A percentile compares a stretch with the other conserved stretches of the same genome.
These are phyloP conservation scores for Theristicus caerulescens DNA, from an alignment of 2,113 vertebrate genomes.

Conservation along the genomic window DNA sequence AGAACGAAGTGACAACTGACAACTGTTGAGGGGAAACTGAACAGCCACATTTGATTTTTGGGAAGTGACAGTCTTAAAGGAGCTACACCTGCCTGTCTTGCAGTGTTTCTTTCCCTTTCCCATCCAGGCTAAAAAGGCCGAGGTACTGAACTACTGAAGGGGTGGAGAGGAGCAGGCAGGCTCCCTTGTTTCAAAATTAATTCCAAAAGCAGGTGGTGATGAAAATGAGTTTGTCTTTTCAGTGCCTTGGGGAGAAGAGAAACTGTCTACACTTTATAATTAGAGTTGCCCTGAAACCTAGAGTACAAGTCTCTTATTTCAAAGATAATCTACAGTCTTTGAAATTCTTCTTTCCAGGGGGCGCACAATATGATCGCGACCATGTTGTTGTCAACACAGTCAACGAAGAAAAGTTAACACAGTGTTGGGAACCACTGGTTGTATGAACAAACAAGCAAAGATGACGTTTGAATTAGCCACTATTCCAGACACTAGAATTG, in stretches of 20 bases:
- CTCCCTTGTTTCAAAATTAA: background rate
- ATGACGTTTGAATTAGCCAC: background rate
- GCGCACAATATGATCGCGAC: conserved; percentile 87
- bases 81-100: background rate
- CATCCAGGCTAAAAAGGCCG: background rate
- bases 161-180: background rate
- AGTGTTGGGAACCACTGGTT: conserved; percentile 87
- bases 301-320: background rate
- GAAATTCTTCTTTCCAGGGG: conserved; percentile 77
- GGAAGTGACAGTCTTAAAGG: background rate
- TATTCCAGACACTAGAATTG: background rate
- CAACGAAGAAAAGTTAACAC: conserved; percentile 77
- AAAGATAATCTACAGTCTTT: background rate
- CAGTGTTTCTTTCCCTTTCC: background rate
- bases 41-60: background rate
- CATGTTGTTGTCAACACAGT: conserved; percentile 87
- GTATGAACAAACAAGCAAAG: conserved; percentile 68
- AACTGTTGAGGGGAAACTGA: background rate
- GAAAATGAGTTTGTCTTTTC: background rate
- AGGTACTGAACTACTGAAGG: background rate
- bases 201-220: background rate
- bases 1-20: background rate
- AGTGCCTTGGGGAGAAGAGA: background rate
- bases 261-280: background rate
- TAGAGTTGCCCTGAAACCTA: background rate